These are phyloP conservation scores for Edolisoma coerulescens DNA, from an alignment of 2,113 vertebrate species.

Conservation along the genomic window DNA sequence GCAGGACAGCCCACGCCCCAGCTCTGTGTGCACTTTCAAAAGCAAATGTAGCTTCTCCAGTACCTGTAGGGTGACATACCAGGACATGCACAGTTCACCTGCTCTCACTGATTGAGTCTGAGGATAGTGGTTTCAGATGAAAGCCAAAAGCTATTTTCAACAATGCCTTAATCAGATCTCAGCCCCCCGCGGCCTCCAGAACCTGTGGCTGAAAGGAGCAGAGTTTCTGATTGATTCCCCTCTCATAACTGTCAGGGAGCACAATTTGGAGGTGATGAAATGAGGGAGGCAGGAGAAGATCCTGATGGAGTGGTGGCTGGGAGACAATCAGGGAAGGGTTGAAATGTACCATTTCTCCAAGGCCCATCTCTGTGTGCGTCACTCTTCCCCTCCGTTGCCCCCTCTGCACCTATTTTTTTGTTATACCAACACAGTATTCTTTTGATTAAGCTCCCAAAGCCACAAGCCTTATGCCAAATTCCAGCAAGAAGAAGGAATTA, in stretches of 20 bases:
- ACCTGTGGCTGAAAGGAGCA: background rate
- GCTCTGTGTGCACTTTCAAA: background rate
- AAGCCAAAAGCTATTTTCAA: background rate
- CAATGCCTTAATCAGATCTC: background rate
- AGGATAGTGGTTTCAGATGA: background rate
- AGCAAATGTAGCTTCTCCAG: background rate
- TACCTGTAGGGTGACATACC: background rate
- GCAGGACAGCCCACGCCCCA: background rate
- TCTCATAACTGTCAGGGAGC: background rate
- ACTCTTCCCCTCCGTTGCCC: background rate
- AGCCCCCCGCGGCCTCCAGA: background rate
- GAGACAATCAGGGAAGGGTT: background rate
- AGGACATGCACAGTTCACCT: background rate
- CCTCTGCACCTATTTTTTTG: background rate
- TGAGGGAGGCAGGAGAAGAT: background rate
- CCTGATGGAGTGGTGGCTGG: background rate
- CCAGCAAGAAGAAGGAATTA: background rate
- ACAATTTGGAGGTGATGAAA: background rate
- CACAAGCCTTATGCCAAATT: background rate
- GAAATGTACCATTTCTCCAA: background rate
- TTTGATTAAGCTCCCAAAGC: background rate
- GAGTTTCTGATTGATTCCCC: background rate
- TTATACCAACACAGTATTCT: background rate
- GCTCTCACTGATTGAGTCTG: background rate
- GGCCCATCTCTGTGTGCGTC: background rate